phyloP scores from a whole-genome alignment of 2,113 vertebrate species.

The Ctenomys sociabilis region DNA sequence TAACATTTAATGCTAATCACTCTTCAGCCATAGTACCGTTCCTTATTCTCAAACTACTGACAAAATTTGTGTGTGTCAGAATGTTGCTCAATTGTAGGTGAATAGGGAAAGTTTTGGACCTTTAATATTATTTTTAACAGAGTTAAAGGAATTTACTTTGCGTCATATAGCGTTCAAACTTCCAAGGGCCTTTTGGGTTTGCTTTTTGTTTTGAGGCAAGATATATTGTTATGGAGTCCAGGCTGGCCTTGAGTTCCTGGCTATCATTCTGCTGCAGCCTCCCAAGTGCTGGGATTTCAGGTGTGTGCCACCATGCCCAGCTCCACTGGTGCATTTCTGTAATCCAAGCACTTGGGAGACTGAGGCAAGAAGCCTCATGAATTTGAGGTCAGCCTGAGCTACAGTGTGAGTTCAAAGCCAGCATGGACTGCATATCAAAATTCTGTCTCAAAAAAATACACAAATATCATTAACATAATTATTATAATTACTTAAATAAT shows the following conservation, averaged over 20 bases:
- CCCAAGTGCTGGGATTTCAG: neutral
- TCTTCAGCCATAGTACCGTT: neutral
- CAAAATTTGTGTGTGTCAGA: neutral
- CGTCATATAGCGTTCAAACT: constrained; percentile 23
- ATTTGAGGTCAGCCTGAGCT: neutral
- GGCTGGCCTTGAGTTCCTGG: neutral
- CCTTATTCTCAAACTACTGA: neutral
- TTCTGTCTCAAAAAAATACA: neutral
- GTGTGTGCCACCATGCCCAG: neutral
- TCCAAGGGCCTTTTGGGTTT: neutral
- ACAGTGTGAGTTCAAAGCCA: neutral
- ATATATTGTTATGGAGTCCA: neutral
- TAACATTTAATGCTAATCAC: neutral
- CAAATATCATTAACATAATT: neutral
- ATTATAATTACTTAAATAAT: neutral
- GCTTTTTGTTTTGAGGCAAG: neutral
- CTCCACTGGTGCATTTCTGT: neutral
- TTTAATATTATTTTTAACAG: neutral
- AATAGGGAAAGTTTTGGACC: neutral
- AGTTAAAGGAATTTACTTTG: neutral
- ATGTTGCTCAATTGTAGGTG: neutral
- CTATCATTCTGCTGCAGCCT: neutral
- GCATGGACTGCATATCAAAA: neutral
- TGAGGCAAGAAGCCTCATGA: neutral
- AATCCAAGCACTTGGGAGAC: neutral